Evolutionary conservation across 1,140 invertebrate species (phyloP).

Genomic region (Nautilus pompilius): DNA sequence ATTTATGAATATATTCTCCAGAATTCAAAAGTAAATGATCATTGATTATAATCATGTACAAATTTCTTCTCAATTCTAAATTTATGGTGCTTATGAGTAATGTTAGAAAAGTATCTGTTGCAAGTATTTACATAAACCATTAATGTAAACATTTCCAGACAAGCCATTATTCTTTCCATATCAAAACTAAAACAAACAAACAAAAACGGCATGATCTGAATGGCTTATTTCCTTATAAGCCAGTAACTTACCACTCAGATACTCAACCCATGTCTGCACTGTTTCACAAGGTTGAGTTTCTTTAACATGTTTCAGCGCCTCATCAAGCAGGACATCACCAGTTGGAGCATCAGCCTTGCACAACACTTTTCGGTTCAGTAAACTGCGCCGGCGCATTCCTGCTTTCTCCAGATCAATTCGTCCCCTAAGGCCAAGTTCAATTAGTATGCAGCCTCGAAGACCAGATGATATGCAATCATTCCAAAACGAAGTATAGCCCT

Average conservation of each 20-base stretch:
- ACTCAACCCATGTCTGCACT: constrained; percentile 99
- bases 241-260: constrained; percentile 82
- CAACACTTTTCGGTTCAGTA: constrained; percentile 71
- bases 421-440: constrained; percentile 91
- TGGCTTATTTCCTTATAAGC: too few species aligned
- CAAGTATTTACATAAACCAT: too few species aligned
- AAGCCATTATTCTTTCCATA: too few species aligned
- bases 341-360: constrained; percentile 85
- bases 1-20: too few species aligned
- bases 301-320: constrained; percentile 93
- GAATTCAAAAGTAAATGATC: too few species aligned
- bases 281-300: constrained; percentile 91
- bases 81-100: too few species aligned
- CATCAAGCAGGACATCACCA: constrained; percentile 96
- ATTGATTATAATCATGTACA: too few species aligned
- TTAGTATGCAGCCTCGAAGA: constrained; percentile 95
- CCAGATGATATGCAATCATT: constrained; percentile 99
- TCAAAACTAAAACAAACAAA: background rate
- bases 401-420: constrained; percentile 94
- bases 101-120: too few species aligned
- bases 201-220: too few species aligned
- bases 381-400: constrained; percentile 88
- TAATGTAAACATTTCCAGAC: too few species aligned
- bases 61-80: too few species aligned
- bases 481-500: constrained; percentile 99